Evolutionary conservation across 1,140 invertebrate genomes (phyloP), one percentile per base, ranked within the genome.

Genomic region (Trichoplusia ni): DNA sequence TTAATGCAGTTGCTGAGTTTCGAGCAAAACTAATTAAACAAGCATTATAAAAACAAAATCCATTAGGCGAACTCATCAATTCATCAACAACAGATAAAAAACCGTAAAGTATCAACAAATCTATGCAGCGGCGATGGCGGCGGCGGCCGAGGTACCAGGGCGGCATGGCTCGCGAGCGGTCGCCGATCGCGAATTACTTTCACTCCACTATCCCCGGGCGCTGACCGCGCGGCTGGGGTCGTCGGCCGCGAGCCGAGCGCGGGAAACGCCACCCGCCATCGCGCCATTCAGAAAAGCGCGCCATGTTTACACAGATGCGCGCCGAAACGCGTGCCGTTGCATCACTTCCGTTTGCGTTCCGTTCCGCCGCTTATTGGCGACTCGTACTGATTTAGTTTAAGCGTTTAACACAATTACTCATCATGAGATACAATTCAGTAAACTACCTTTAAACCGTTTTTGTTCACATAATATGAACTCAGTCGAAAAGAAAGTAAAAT

Each of bases 281-380:
- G 51, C 66, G 84, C 83, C 86, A 87, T 89, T 87, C 82, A 87
- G 84, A 89, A 86, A 89, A 86, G 79, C 82, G 75, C 81, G 86
- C 81, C 77, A 76, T 89, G 86, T 89, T 89, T 89, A 89, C 84
- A 86, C 86, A 89, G 86, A 89, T 89, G 86, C 80, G 80, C 86
- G 83, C 84, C 86, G 84, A 89, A 86, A 82, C 80, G 81, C 75
- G 82, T 77, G 77, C 71, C 75, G 77, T 89, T 88, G 82, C 86
- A 86, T 87, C 86, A 89, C 86, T 87, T 89, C 86, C 86, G 84
- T 77, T 82, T 84, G 73, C 80, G 82, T 82, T 82, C 81, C 83
- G 82, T 82, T 86, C 76, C 73, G 73, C 75, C 56, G 69, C 76
- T 70, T 67, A 77, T 67, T 33, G 67, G 33, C 59, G 54, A 73